phyloP scores from a whole-genome alignment of 2,797 vertebrate species.

The Poecilia picta region DNA sequence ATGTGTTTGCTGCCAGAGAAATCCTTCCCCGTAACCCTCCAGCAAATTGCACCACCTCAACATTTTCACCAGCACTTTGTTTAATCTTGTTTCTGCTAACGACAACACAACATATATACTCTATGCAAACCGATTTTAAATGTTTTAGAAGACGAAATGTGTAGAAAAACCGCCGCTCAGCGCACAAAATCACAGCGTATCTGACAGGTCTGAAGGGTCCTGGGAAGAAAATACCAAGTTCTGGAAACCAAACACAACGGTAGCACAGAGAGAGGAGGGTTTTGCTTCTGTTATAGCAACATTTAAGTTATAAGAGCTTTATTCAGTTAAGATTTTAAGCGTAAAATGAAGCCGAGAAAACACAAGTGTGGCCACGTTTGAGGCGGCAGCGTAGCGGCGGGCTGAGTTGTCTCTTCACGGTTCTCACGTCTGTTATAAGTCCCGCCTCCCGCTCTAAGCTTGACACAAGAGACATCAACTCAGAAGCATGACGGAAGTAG shows the following conservation, averaged over 20 bases:
- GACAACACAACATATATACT: too few species aligned
- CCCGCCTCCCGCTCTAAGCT: neutral
- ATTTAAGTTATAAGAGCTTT: neutral
- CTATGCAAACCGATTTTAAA: neutral
- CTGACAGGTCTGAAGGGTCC: conserved; percentile 11
- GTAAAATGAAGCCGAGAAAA: conserved; percentile 21
- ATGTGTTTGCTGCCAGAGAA: too few species aligned
- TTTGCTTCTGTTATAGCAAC: neutral
- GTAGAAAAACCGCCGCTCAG: neutral
- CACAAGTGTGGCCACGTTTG: conserved; percentile 14
- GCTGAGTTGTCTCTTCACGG: conserved; percentile 28
- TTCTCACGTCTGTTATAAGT: conserved; percentile 32
- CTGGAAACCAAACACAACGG: neutral
- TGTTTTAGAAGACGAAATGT: conserved; percentile 16
- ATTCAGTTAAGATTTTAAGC: neutral
- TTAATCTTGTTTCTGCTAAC: too few species aligned
- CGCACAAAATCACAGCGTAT: neutral
- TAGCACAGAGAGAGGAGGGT: neutral
- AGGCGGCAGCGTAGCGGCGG: conserved; percentile 3
- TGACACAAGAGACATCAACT: neutral
- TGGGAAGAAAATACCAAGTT: neutral
- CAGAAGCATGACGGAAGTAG: conserved; percentile 26
- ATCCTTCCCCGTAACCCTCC: too few species aligned
- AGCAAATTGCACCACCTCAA: too few species aligned
- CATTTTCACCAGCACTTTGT: too few species aligned